Evolutionary conservation across 2,888 invertebrate genomes (phyloP), one percentile per base, ranked within the genome.

Genomic region (Schrankia costaestrigalis): DNA sequence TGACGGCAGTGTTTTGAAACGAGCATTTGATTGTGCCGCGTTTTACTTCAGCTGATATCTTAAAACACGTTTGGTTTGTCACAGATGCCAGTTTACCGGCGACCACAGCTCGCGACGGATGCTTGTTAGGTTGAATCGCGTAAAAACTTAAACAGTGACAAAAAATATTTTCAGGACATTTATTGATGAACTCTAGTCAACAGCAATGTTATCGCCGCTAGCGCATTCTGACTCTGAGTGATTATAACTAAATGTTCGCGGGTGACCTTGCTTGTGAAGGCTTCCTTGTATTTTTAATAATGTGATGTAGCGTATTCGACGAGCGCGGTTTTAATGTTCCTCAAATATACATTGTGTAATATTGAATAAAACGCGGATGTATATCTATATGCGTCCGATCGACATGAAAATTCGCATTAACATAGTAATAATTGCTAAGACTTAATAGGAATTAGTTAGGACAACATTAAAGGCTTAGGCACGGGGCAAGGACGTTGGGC

Each of bases 71-170:
- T 51, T 64, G 65, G 50, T 54, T 62, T 68, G 62, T 58, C 63
- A 51, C 46, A 44, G 57, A 61, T 69, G 74, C 64, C 82, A 86
- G 85, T 86, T 55, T 58, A 62, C 62, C 60, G 73, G 77, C 78
- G 78, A 72, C 71, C 77, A 68, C 63, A 73, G 77, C 49, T 56
- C 74, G 75, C 69, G 76, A 38, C 70, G 77, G 77, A 61, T 69
- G 68, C 63, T 65, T 63, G 50, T 52, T 41, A n/a, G n/a, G 44
- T 50, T 59, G 60, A 25, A 42, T 31, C 22, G 34, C 52, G 45
- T 27, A 60, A 56, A 55, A 9, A 25, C 18, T 18, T 19, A 22
- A 12, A 11, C 10, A n/a, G 22, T 22, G 4, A 38, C 31, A 39
- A 40, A n/a, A n/a, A n/a, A n/a, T n/a, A n/a, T n/a, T n/a, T n/a